Base-by-base conservation (phyloP, 53 echinoderm and acorn worm species). In the Paelopatides confundens region DNA sequence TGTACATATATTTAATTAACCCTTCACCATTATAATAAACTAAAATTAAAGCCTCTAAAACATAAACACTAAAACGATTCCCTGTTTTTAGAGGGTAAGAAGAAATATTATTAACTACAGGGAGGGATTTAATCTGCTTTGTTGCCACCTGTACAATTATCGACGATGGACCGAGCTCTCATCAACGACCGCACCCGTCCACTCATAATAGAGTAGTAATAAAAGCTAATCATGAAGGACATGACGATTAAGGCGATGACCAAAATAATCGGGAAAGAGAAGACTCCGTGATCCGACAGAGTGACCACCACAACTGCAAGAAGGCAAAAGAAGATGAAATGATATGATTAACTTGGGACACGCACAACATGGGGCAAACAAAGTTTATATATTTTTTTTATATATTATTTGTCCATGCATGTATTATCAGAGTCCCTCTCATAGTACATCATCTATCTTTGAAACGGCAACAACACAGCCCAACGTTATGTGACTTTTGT, bases 121-220 rank as follows among this genome's bases (percentile, higher is more conserved):
- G n/a, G n/a, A n/a, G n/a, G n/a, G 48, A 23, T n/a, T 58, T 71
- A 71, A 48, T 51, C 86, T 35, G 26, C 40, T 32, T 86, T 71
- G 27, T 46, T 26, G 23, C 63, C 32, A 30, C 70, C 86, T 3
- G 92, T 54, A 39, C 88, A 52, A 77, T 92, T 85, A 50, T 85
- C 76, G 7, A 68, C 69, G 27, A 81, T 86, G 35, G 88, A 81
- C 86, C 89, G 86, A 26, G 89, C 85, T 51, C 82, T 89, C 93
- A 89, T 89, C 43, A 93, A 33, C 82, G 86, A 93, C 69, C 83
- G 89, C 49, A 82, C 69, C 62, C 67, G 93, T 62, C 96, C 96
- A n/a, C 94, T 92, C 78, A 96, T 78, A 65, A 82, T 86, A 62
- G 68, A 86, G 87, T 96, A 94, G 77, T 94, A 96, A 74, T 94